Percentiles rank a stretch among this genome's conserved stretches.
Evolutionary conservation across 2,113 vertebrate genomes (phyloP).

Genomic region (Amphiprion ocellaris): DNA sequence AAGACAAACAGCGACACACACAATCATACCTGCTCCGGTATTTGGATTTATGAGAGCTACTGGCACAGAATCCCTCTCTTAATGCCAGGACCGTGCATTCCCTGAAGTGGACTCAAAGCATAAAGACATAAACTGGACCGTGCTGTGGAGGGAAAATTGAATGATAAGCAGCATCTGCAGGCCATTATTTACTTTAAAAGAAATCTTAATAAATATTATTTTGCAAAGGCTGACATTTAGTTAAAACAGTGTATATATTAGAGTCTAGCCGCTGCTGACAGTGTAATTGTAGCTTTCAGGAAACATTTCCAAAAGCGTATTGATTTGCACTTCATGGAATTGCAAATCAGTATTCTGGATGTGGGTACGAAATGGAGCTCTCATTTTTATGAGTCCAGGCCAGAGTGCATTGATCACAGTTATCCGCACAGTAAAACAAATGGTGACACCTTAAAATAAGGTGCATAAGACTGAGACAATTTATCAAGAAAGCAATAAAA

Average conservation of each 20-base stretch:
- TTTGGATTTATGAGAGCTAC: slow-evolving; percentile 38
- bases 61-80: slow-evolving; percentile 27
- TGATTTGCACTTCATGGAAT: slow-evolving; percentile 35
- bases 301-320: slow-evolving; percentile 36
- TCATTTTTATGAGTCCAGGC: slow-evolving; percentile 14
- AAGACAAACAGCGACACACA: slow-evolving; percentile 37
- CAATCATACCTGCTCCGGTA: slow-evolving; percentile 46
- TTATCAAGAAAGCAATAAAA: not conserved
- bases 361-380: slow-evolving; percentile 24
- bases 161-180: slow-evolving; percentile 45
- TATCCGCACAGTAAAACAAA: slow-evolving; percentile 36
- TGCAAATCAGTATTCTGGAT: slow-evolving; percentile 31
- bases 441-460: slow-evolving; percentile 11
- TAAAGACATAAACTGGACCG: slow-evolving; percentile 32
- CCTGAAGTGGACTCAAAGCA: slow-evolving; percentile 12
- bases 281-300: slow-evolving; percentile 55
- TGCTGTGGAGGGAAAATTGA: slow-evolving; percentile 5
- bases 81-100: slow-evolving; percentile 23
- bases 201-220: slow-evolving; percentile 44
- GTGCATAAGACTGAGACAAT: not conserved
- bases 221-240: slow-evolving; percentile 36
- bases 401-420: slow-evolving; percentile 24
- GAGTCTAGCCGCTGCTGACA: slow-evolving; percentile 41
- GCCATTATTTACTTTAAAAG: slow-evolving; percentile 47
- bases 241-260: slow-evolving; percentile 35